Percentiles rank a stretch among this genome's conserved stretches.
phyloP scores from a whole-genome alignment of 2,113 vertebrate species.

The Cnemophilus loriae region DNA sequence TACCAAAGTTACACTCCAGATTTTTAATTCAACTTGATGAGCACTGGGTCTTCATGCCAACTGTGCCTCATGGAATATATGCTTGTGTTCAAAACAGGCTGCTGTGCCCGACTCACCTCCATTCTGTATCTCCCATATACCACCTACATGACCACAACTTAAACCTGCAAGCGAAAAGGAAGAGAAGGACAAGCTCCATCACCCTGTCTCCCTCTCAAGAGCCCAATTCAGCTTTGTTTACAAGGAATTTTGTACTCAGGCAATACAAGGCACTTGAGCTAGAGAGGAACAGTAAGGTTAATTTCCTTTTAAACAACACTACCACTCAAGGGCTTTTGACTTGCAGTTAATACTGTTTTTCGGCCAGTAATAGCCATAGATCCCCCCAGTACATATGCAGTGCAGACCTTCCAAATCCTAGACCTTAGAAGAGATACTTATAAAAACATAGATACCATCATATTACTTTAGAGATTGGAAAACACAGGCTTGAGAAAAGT shows the following conservation, averaged over 20 bases:
- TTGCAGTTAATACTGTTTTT: not conserved
- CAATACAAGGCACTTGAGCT: not conserved
- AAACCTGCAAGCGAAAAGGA: not conserved
- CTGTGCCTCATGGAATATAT: not conserved
- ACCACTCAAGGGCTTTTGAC: not conserved
- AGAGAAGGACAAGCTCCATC: not conserved
- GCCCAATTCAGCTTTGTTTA: not conserved
- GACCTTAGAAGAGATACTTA: not conserved
- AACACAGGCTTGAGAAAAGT: not conserved
- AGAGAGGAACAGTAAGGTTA: not conserved
- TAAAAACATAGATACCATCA: not conserved
- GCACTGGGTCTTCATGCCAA: not conserved
- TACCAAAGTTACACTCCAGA: not conserved
- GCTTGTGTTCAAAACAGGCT: not conserved
- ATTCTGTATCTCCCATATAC: not conserved
- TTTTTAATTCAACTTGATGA: slow-evolving; percentile 23
- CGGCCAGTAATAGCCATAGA: not conserved
- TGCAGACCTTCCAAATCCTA: not conserved
- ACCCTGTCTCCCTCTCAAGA: not conserved
- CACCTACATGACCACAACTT: not conserved
- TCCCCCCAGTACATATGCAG: not conserved
- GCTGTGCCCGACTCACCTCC: not conserved
- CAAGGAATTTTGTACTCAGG: not conserved
- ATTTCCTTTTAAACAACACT: not conserved
- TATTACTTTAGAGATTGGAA: not conserved